phyloP scores from a whole-genome alignment of 2,113 vertebrate species.

The Xiphophorus maculatus region DNA sequence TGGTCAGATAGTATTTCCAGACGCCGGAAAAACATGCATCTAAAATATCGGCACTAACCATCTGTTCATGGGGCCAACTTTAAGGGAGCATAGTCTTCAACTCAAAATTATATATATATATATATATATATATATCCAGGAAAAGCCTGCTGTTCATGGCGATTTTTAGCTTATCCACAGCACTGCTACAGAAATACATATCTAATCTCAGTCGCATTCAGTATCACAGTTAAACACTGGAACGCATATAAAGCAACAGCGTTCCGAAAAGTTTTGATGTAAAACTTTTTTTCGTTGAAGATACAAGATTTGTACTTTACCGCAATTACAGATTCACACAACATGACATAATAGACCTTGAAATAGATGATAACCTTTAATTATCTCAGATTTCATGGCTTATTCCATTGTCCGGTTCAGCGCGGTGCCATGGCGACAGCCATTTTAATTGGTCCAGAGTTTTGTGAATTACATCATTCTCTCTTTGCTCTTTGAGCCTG shows the following conservation, averaged over 20 bases:
- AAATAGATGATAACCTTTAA: conserved; percentile 25
- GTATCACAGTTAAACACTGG: background rate
- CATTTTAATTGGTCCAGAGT: conserved; percentile 54
- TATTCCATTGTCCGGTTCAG: conserved; percentile 13
- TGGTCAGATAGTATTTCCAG: no score
- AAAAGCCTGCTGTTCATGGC: no score
- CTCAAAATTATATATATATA: no score
- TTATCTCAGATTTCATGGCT: conserved; percentile 6
- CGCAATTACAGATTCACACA: no score
- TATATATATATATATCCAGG: no score
- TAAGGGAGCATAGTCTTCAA: no score
- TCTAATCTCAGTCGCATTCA: background rate
- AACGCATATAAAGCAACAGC: background rate
- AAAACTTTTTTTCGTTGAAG: background rate
- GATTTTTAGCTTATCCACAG: background rate
- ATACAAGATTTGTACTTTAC: no score
- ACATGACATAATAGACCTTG: background rate
- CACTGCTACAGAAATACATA: background rate
- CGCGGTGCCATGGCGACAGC: conserved; percentile 26
- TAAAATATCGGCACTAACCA: no score
- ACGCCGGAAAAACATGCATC: no score
- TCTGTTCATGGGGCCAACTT: no score
- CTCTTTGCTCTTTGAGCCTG: conserved; percentile 51
- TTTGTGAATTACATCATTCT: conserved; percentile 46
- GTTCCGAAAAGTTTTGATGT: background rate